These are phyloP conservation scores for Saturnia japonica DNA, from an alignment of 2,888 invertebrate species.

Conservation along the genomic window DNA sequence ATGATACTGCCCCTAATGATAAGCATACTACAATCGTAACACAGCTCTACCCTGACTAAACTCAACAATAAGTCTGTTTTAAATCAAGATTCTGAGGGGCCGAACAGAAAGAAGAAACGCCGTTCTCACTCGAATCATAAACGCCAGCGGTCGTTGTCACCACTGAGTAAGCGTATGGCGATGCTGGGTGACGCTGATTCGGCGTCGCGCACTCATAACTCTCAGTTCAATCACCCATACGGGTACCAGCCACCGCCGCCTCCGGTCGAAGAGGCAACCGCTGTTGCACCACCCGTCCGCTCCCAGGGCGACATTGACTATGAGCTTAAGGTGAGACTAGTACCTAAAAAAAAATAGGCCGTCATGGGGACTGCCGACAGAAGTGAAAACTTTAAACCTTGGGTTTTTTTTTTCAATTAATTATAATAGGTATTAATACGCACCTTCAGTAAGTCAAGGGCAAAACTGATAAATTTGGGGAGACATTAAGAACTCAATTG, in stretches of 20 bases:
- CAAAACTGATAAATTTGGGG: no score
- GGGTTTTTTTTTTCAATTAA: no score
- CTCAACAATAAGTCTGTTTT: background rate
- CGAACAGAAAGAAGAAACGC: conserved; percentile 82
- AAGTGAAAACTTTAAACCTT: no score
- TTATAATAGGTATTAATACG: no score
- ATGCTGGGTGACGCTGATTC: conserved; percentile 83
- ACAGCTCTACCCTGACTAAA: background rate
- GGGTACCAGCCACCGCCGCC: conserved; percentile 83
- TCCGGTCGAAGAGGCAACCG: conserved; percentile 64
- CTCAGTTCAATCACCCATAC: conserved; percentile 87
- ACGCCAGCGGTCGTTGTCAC: conserved; percentile 88
- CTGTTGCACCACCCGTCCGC: conserved; percentile 54
- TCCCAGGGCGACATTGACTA: conserved; percentile 83
- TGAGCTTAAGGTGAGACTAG: conserved; percentile 80
- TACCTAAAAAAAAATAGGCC: no score
- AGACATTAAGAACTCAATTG: no score
- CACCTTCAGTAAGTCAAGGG: no score
- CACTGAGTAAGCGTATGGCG: conserved; percentile 92
- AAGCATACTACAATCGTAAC: no score
- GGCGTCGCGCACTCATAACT: conserved; percentile 76
- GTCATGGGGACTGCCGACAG: no score
- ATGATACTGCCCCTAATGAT: no score
- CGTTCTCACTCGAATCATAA: conserved; percentile 81
- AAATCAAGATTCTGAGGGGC: conserved; percentile 74